Evolutionary conservation across 2,888 invertebrate genomes (phyloP), one percentile per base, ranked within the genome.

Genomic region (Conops quadrifasciatus): DNA sequence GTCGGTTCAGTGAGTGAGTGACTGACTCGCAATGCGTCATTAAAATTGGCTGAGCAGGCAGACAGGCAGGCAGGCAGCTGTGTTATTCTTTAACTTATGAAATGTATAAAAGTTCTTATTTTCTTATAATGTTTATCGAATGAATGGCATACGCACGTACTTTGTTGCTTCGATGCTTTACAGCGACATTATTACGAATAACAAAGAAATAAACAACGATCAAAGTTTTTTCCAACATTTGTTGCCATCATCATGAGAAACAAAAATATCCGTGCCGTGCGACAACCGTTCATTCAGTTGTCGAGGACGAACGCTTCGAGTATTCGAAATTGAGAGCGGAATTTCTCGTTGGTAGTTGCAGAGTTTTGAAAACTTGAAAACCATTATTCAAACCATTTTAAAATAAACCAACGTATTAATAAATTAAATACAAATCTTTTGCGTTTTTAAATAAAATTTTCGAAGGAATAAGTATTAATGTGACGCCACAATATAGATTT

Each of bases 231-330:
- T 68, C 30, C 49, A 77, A 77, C 80, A 81, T 82, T 83, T 82
- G 81, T 82, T 80, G 78, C 76, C 65, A 71, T 73, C 65, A 71
- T 73, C 75, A 72, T 75, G 76, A 36, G 36, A 36, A 77, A 80
- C 78, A 78, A 77, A 77, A 78, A 81, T n/a, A n/a, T n/a, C 4
- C 9, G 36, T 36, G 36, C 9, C 36, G 9, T 36, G 4, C 36
- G 9, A 36, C 36, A 76, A 77, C 78, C 75, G 77, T 78, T 78
- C 80, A 82, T 82, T 82, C 82, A 80, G 77, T 77, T 74, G 77
- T 76, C 76, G 76, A 77, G 78, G 76, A 78, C 81, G 77, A 68
- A 73, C 73, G n/a, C n/a, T n/a, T n/a, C n/a, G n/a, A n/a, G n/a
- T n/a, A n/a, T n/a, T n/a, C n/a, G n/a, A n/a, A n/a, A n/a, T n/a